A percentile compares a stretch with the other conserved stretches of the same genome.
Evolutionary conservation across 2,113 vertebrate species (phyloP).

Genomic region (Brachyistius frenatus): DNA sequence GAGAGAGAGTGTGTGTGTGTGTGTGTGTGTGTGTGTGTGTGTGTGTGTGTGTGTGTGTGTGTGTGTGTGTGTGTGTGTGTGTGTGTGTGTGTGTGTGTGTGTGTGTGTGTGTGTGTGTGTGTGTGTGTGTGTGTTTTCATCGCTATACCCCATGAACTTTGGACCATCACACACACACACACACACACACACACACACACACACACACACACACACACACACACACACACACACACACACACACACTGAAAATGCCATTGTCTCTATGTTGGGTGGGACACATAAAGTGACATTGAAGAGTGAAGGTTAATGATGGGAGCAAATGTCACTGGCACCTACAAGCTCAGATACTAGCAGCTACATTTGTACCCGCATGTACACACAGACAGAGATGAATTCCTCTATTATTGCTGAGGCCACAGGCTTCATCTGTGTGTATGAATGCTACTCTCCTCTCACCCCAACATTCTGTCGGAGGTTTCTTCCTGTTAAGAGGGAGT

Average conservation of each 20-base stretch:
- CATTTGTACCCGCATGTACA: slow-evolving; percentile 33
- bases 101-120: slow-evolving; percentile 14
- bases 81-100: too few species aligned
- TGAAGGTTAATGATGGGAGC: slow-evolving; percentile 49
- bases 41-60: slow-evolving; percentile 34
- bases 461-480: too few species aligned
- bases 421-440: slow-evolving; percentile 22
- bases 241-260: slow-evolving; percentile 8
- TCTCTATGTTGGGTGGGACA: background rate
- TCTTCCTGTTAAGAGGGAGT: too few species aligned
- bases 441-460: background rate
- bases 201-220: slow-evolving; percentile 3
- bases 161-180: slow-evolving; percentile 22
- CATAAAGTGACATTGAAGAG: slow-evolving; percentile 34
- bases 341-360: slow-evolving; percentile 26
- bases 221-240: slow-evolving; percentile 18
- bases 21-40: background rate
- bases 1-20: slow-evolving; percentile 46
- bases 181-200: slow-evolving; percentile 7
- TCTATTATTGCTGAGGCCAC: slow-evolving; percentile 26
- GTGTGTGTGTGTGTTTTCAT: slow-evolving; percentile 50
- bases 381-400: slow-evolving; percentile 36
- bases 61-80: slow-evolving; percentile 26
- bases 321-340: slow-evolving; percentile 30
- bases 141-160: slow-evolving; percentile 28